Base-by-base conservation (phyloP, 2,888 invertebrate genomes). In the Tenthredo amoena region DNA sequence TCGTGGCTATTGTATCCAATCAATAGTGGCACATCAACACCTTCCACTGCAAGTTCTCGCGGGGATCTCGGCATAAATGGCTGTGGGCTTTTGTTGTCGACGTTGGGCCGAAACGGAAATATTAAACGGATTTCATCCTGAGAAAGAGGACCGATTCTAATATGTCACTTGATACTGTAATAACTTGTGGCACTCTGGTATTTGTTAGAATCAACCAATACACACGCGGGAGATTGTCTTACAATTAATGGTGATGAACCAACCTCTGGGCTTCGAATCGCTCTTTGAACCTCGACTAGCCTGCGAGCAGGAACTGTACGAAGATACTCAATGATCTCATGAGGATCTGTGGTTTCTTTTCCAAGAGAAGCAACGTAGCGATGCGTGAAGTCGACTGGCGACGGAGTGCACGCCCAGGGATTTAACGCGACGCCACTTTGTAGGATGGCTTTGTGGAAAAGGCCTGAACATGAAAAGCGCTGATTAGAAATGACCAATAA, bases 1-100 rank as follows among this genome's bases (percentile, higher is more conserved):
- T 95, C 95, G 47, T 94, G 92, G 31, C 93, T 92, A 87, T 94
- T 94, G 87, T 94, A 94, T 1, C 95, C 95, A 37, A 94, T 89
- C 87, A 95, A 93, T 26, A 93, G 92, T 0, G 95, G 95, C 1
- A 95, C 94, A 89, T 94, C 94, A 18, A 94, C 87, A 62, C 92
- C 92, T 0, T 87, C 84, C 26, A 90, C 86, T 1, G 83, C 58
- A 85, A 94, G 93, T 47, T 90, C 90, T n/a, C 90, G 87, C 21
- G 94, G 62, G 5, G 93, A 91, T 79, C 91, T 68, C 0, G 94
- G 93, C 50, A 89, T 86, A 1, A 89, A 85, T 7, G 89, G 88
- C 47, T 87, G 62, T 7, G 1, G 0, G 40, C 87, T 88, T 37
- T 85, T 87, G 50, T 7, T 55, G 34, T 90, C 90, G 5, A 86